Percentiles rank a stretch among this genome's conserved stretches.
These are phyloP conservation scores for Anthonomus grandis DNA, from an alignment of 1,140 invertebrate genomes.

Conservation along the genomic window DNA sequence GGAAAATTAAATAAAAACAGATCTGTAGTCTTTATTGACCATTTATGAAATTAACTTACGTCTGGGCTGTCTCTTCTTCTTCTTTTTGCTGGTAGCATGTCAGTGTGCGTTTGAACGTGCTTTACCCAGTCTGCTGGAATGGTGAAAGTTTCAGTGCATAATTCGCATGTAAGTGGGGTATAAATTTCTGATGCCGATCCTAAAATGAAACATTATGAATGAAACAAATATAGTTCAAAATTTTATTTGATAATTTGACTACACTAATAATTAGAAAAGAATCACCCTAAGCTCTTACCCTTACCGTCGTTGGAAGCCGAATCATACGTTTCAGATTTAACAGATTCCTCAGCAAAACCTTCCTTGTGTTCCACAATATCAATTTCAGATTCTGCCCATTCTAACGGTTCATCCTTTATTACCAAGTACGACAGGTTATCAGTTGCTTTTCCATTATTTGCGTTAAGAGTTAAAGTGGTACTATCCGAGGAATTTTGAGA, in stretches of 20 bases:
- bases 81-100: slow-evolving; percentile 55
- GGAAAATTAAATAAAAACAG: slow-evolving; percentile 23
- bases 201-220: slow-evolving; percentile 4
- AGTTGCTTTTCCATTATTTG: slow-evolving; percentile 27
- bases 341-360: slow-evolving; percentile 54
- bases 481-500: slow-evolving; percentile 18
- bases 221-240: neutral
- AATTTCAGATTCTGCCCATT: slow-evolving; percentile 59
- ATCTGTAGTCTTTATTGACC: neutral
- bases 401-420: slow-evolving; percentile 55
- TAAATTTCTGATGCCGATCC: slow-evolving; percentile 52
- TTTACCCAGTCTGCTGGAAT: slow-evolving; percentile 76
- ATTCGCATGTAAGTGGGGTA: slow-evolving; percentile 73
- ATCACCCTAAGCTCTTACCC: neutral
- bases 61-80: slow-evolving; percentile 48
- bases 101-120: slow-evolving; percentile 71
- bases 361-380: slow-evolving; percentile 63
- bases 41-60: slow-evolving; percentile 19
- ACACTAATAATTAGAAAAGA: neutral
- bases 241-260: neutral
- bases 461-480: slow-evolving; percentile 30
- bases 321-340: slow-evolving; percentile 50
- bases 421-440: slow-evolving; percentile 50
- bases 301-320: slow-evolving; percentile 27
- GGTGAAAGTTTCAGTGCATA: slow-evolving; percentile 79